Percentiles rank a stretch among this genome's conserved stretches.
phyloP scores from a whole-genome alignment of 2,888 invertebrate genomes.

The Lymantria dispar region DNA sequence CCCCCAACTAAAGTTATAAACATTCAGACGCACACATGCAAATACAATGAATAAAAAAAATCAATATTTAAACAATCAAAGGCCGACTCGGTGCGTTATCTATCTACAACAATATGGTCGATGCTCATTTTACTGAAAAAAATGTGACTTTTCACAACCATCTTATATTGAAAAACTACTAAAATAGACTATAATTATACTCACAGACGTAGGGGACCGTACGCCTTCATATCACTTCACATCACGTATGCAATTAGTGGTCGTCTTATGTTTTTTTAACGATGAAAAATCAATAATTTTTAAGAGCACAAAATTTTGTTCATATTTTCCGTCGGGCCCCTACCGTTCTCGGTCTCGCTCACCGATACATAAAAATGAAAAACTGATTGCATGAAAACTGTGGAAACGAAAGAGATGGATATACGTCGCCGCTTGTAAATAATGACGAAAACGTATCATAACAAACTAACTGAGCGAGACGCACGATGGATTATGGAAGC shows the following conservation, averaged over 20 bases:
- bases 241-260: constrained; percentile 69
- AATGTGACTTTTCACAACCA: constrained; percentile 70
- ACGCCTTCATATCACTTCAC: constrained; percentile 52
- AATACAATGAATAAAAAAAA: constrained; percentile 54
- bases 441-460: constrained; percentile 74
- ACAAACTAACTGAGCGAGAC: constrained; percentile 71
- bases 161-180: constrained; percentile 58
- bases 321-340: constrained; percentile 74
- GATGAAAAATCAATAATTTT: constrained; percentile 81
- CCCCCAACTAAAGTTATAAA: constrained; percentile 78
- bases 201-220: constrained; percentile 52
- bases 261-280: constrained; percentile 63
- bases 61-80: constrained; percentile 66
- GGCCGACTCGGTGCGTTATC: constrained; percentile 25
- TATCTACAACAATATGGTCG: constrained; percentile 57
- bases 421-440: constrained; percentile 73
- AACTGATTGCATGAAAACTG: constrained; percentile 74
- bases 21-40: constrained; percentile 62
- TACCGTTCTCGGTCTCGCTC: constrained; percentile 60
- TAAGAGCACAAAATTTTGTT: constrained; percentile 73
- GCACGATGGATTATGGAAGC: constrained; percentile 47
- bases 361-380: constrained; percentile 75
- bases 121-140: constrained; percentile 63
- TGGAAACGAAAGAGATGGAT: constrained; percentile 65
- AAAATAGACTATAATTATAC: constrained; percentile 53